Base-by-base conservation (phyloP, 2,113 vertebrate genomes). In the Probosciger aterrimus region DNA sequence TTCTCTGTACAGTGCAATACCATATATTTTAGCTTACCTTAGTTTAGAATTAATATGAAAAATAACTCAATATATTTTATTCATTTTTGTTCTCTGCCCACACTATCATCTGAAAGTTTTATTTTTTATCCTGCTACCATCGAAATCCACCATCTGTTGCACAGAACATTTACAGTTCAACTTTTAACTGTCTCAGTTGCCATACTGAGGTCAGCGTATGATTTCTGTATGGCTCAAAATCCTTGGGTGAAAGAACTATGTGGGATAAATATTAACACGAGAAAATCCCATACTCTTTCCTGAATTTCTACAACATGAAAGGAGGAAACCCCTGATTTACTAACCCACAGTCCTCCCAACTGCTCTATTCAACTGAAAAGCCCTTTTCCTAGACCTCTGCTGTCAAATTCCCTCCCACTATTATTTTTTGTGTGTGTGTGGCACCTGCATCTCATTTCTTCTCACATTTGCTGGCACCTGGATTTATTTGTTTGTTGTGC, bases 161-260 rank as follows among this genome's bases (percentile, higher is more conserved):
- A 91, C 63, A 79, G 22, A 63, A 57, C 18, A 76, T 52, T 57
- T 52, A 27, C 47, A 8, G 1, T 43, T 94, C 71, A 39, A 50
- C 20, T 52, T 87, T 43, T 57, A 87, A 35, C 33, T 69, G 2
- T 82, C 22, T 47, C 28, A 39, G 4, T 23, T 82, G 55, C 4
- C 0, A 0, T 52, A 46, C 4, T 64, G n/a, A 82, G 31, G n/a
- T 67, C 7, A 50, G 18, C 15, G 17, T 46, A 39, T 31, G 14
- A 1, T 53, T 86, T 82, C 30, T 46, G 33, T 59, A 59, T 23
- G 27, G 41, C 30, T 68, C 46, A 81, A 80, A 86, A 31, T 49
- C 8, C 6, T 50, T 59, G 12, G 10, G 11, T 63, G 9, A 68
- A 92, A 82, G 6, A 64, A 31, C 6, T 23, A 16, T 41, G 8